Evolutionary conservation across 2,888 invertebrate genomes (phyloP), one percentile per base, ranked within the genome.

Genomic region (Agrochola lychnidis): DNA sequence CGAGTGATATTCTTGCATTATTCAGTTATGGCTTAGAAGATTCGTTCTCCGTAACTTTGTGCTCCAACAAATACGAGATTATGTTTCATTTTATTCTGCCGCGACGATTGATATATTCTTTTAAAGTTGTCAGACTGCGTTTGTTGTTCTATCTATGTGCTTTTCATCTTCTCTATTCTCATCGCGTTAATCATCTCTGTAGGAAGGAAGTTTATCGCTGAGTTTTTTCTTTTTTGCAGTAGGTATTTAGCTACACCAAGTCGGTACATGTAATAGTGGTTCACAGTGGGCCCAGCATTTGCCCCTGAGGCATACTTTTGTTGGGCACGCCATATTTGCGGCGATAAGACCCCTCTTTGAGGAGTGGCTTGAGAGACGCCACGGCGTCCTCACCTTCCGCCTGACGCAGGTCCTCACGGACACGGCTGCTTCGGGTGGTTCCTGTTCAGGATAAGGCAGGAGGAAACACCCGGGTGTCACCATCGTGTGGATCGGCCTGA

Each of bases 31-130:
- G 30, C n/a, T 42, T 10, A 51, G 16, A n/a, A 51, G 7, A 51
- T 81, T 48, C 36, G 22, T 22, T n/a, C 4, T 70, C 22, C 10
- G 10, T 42, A n/a, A 22, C 6, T 56, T 14, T n/a, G 25, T 48
- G 40, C 16, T 57, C 25, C 53, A 48, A 57, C 22, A 69, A 57
- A 57, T 12, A n/a, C 1, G 36, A 70, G 25, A 30, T 10, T 7
- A 40, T n/a, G n/a, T 79, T 40, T 73, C 2, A 40, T 30, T 72
- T 56, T 42, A 30, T 66, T 66, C 53, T 30, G 22, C 16, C 6
- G 30, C 16, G n/a, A 53, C 7, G 4, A 30, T 53, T 72, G 53
- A 53, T 72, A 1, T 22, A 40, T 72, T 40, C 0, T n/a, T 73
- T 56, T 19, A 30, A 53, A 53, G 12, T 73, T 73, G 1, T 66